Base-by-base conservation (phyloP, 92 coral and sea anemone genomes). In the Parazoanthus darwini region DNA sequence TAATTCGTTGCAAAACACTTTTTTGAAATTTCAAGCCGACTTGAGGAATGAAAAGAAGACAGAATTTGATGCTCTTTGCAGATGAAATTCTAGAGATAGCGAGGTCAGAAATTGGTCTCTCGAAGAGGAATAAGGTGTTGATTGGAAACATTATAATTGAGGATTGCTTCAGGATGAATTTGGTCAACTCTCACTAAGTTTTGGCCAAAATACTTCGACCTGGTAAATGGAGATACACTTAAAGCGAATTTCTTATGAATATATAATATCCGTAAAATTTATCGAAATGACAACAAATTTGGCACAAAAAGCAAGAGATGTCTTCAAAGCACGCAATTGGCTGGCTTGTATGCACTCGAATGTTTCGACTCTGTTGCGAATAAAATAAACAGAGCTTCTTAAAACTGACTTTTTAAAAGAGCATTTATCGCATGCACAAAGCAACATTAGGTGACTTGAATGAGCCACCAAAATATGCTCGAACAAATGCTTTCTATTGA, bases 401-500 rank as follows among this genome's bases (percentile, higher is more conserved):
- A 9, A 42, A 74, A 74, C 42, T 37, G 36, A 0, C 16, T 76
- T 76, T 72, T 74, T 15, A 74, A 15, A 63, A 63, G 4, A 20
- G 70, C 25, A 20, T 63, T 63, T 63, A 4, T 76, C 51, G 48
- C 46, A 37, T 39, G 80, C 4, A 44, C 26, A 3, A 39, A 80
- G 44, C 67, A 18, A 29, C n/a, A 16, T 11, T 33, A 18, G 46
- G 35, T 29, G 22, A 33, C 26, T 37, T 56, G 23, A 1, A 36
- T 0, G 51, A 48, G 51, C 51, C 51, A 35, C 59, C 29, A 37
- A 58, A 80, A 58, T 18, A 58, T 1, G 50, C 59, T 36, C 26
- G 26, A 35, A 83, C 59, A 51, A 71, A 84, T 29, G 29, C 66
- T 71, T 84, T 48, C 78, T 10, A 58, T 84, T 77, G 51, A 84